Percentiles rank a stretch among this genome's conserved stretches.
These are phyloP conservation scores for Lepidocolaptes lacrymiger DNA, from an alignment of 2,797 vertebrate species.

Conservation along the genomic window DNA sequence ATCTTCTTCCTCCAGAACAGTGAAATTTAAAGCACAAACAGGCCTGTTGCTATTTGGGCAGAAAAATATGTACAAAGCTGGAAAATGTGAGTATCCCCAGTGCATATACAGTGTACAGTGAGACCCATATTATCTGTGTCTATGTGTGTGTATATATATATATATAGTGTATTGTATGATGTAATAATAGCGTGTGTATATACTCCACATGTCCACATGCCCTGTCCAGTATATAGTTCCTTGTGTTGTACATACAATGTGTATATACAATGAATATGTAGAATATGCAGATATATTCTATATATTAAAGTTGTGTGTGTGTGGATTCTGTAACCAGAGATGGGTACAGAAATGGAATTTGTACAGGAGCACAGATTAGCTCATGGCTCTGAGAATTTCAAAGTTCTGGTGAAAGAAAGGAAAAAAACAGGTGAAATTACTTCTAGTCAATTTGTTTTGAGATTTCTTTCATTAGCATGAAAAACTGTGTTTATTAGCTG, in stretches of 20 bases:
- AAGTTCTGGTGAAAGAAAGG: slow-evolving; percentile 28
- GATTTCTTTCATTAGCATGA: neutral
- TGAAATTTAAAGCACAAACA: slow-evolving; percentile 43
- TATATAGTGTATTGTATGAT: slow-evolving; percentile 40
- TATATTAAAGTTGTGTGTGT: neutral
- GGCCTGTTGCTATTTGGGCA: neutral
- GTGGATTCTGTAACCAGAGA: neutral
- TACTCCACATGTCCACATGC: neutral
- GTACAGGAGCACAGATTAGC: neutral
- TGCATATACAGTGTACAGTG: slow-evolving; percentile 35
- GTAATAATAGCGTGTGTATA: slow-evolving; percentile 51
- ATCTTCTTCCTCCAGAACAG: slow-evolving; percentile 26
- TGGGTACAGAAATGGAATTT: neutral
- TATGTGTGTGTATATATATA: neutral
- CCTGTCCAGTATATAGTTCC: neutral
- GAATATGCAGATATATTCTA: slow-evolving; percentile 50
- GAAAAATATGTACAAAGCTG: neutral
- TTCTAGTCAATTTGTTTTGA: neutral
- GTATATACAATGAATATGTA: slow-evolving; percentile 56
- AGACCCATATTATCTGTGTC: slow-evolving; percentile 25
- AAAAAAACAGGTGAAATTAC: neutral
- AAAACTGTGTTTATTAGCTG: neutral
- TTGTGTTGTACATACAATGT: slow-evolving; percentile 52
- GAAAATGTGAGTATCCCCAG: slow-evolving; percentile 20
- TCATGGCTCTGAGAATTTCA: neutral